Base-by-base conservation (phyloP, 2,113 vertebrate species). In the Benitochromis conjunctus region DNA sequence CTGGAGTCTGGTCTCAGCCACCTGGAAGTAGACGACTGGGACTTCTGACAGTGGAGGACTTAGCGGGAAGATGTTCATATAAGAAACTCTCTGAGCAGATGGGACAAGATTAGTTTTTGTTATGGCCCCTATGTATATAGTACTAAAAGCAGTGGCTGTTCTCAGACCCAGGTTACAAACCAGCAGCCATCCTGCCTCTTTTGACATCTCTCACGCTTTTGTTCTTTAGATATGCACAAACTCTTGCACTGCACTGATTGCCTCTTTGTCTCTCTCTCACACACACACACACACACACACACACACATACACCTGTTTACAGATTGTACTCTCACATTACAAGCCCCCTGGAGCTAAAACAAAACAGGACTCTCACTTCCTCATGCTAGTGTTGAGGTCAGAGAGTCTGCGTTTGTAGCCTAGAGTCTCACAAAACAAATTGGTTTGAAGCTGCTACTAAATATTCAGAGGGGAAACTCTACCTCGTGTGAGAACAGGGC, bases 11-110 rank as follows among this genome's bases (percentile, higher is more conserved):
- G 97, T 80, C 94, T 99, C 90, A 97, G 98, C 92, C 97, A 98
- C 90, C 94, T 99, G 88, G 98, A 98, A 34, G 95, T 99, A 92
- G 99, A 99, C 12, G 98, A 99, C 94, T 99, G 99, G 99, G 98
- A 99, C 84, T 99, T 99, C 96, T 99, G 97, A 95, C 91, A 26
- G 74, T 31, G 79, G 77, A 79, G 29, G 41, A 81, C 43, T 69
- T 8, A 5, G 71, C 41, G n/a, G 38, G 53, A 16, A 14, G 38
- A 46, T 34, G 58, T 83, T 77, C 24, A 14, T 53, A 21, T 14
- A 69, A 79, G 51, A 76, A 43, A 62, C 38, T 66, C 31, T 81
- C 69, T 24, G 69, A 81, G 48, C 56, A 57, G 21, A 80, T 71
- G 5, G 56, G 87, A 88, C 34, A 18, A 86, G n/a, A 76, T 69